Conservation (phyloP, 2,113 vertebrate genomes). For the Limanda limanda region DNA sequence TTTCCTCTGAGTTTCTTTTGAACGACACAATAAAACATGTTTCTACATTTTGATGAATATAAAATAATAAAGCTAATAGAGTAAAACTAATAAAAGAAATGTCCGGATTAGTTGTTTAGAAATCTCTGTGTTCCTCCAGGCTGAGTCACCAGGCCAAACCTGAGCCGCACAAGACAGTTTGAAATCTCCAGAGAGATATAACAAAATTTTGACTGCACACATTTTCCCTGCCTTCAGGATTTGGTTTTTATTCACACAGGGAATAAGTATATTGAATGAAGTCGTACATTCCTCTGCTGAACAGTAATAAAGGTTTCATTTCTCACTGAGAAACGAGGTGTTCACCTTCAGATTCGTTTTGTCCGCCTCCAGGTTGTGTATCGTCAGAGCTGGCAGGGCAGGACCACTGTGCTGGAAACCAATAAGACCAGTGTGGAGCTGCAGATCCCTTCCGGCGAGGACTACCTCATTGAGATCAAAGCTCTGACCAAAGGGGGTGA, state of each 20-base stretch:
- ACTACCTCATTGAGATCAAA: constrained; percentile 91
- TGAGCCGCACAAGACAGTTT: neutral
- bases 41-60: neutral
- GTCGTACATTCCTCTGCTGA: neutral
- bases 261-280: neutral
- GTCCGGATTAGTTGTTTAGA: too few species aligned
- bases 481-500: constrained; percentile 89
- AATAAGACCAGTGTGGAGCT: constrained; percentile 91
- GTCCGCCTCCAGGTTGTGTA: constrained; percentile 84
- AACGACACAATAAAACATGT: constrained; percentile 10
- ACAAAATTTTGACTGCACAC: neutral
- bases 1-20: neutral
- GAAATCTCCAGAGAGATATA: neutral
- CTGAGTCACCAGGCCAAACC: neutral
- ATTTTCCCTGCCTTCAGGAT: neutral
- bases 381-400: constrained; percentile 86
- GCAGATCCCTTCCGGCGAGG: constrained; percentile 87
- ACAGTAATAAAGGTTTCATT: neutral
- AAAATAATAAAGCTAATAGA: too few species aligned
- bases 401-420: constrained; percentile 86
- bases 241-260: neutral
- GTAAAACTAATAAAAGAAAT: too few species aligned
- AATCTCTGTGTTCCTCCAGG: too few species aligned
- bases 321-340: neutral
- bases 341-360: neutral